Evolutionary conservation across 53 echinoderm and acorn worm species (phyloP).

Genomic region (Paracentrotus lividus): DNA sequence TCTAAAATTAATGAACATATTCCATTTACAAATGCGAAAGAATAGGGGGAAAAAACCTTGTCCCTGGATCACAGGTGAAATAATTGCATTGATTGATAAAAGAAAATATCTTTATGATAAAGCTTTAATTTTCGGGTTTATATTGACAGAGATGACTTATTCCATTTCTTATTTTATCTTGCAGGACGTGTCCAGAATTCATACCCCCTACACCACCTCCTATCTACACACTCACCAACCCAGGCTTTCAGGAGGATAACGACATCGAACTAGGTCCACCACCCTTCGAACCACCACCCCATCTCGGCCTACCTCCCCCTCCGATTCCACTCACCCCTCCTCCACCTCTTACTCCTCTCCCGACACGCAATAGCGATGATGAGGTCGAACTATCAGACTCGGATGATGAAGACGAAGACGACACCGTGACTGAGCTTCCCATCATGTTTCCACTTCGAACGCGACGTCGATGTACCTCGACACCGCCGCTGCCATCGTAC

Average conservation of each 20-base stretch:
- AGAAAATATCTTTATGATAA: too few species aligned
- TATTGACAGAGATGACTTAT: too few species aligned
- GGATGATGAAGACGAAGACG: conserved; percentile 1
- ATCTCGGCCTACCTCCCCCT: background rate
- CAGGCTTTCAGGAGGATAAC: background rate
- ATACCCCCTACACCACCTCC: conserved; percentile 9
- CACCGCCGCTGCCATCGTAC: conserved; percentile 59
- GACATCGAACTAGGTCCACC: conserved; percentile 33
- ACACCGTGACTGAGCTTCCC: conserved; percentile 38
- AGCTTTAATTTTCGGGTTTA: too few species aligned
- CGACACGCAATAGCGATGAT: background rate
- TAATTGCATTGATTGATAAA: too few species aligned
- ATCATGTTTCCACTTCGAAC: conserved; percentile 45
- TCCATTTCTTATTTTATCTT: background rate
- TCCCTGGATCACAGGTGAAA: too few species aligned
- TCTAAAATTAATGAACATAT: too few species aligned
- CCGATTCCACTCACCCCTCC: conserved; percentile 31
- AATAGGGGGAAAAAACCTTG: too few species aligned
- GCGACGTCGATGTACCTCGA: conserved; percentile 42
- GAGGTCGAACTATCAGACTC: background rate
- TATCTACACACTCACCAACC: background rate
- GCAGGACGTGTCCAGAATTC: background rate
- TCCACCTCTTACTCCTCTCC: background rate
- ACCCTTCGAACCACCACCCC: conserved; percentile 5
- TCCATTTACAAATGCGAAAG: too few species aligned